Evolutionary conservation across 92 coral and sea anemone species (phyloP).

Genomic region (Epizoanthus scotinus): DNA sequence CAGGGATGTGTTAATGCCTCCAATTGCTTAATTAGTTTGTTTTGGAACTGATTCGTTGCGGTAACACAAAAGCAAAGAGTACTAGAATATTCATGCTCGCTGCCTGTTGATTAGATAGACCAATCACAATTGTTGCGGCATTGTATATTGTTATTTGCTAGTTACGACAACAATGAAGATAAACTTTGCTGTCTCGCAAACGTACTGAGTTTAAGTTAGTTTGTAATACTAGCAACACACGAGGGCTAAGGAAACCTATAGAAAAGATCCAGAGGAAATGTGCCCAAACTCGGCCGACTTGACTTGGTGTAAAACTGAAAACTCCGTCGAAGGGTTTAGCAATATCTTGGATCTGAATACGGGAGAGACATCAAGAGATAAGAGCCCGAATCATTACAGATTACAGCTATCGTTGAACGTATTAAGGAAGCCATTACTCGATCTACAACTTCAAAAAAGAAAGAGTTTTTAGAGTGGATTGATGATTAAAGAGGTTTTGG

Average conservation of each 20-base stretch:
- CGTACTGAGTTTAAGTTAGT: background rate
- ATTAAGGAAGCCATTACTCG: background rate
- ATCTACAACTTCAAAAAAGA: background rate
- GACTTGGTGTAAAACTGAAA: constrained; percentile 1
- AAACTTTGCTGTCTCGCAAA: constrained; percentile 23
- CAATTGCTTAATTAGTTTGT: constrained; percentile 25
- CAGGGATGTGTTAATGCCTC: constrained; percentile 16
- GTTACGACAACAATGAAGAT: constrained; percentile 28
- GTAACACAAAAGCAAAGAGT: constrained; percentile 13
- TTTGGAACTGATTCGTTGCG: constrained; percentile 2
- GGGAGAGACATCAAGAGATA: background rate
- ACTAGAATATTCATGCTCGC: constrained; percentile 19
- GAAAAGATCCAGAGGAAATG: constrained; percentile 10
- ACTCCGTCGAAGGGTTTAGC: background rate
- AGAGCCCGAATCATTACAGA: constrained; percentile 9
- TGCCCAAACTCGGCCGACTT: background rate
- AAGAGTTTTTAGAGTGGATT: background rate
- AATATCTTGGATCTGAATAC: background rate
- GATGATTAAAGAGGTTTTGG: background rate
- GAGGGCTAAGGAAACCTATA: background rate
- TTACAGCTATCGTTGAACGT: constrained; percentile 9
- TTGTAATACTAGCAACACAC: background rate
- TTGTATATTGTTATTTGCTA: constrained; percentile 30
- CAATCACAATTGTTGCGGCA: constrained; percentile 14
- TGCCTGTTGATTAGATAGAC: background rate